A percentile compares a stretch with the other conserved stretches of the same genome.
These are phyloP conservation scores for Mustelus asterias DNA, from an alignment of 2,113 vertebrate genomes.

Conservation along the genomic window DNA sequence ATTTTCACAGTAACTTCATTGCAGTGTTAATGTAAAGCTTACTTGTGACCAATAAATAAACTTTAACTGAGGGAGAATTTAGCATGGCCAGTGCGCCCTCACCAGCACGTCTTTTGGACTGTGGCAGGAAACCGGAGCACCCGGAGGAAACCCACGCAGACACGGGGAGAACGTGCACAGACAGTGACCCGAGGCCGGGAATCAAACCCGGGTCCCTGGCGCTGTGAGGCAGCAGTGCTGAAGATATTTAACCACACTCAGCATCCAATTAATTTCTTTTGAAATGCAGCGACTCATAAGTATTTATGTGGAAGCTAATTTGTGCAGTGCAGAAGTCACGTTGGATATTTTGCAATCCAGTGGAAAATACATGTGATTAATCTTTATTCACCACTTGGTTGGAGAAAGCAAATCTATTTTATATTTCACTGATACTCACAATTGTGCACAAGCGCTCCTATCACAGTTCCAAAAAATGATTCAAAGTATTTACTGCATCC, in stretches of 20 bases:
- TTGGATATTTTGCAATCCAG: not conserved
- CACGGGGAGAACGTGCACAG: no score
- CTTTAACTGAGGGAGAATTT: no score
- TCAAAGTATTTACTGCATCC: constrained; percentile 9
- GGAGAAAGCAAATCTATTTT: not conserved
- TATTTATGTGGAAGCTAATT: not conserved
- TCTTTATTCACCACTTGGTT: not conserved
- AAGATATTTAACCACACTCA: not conserved
- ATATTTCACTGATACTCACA: not conserved
- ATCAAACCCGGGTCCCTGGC: no score
- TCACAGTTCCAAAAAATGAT: not conserved
- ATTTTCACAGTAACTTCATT: no score
- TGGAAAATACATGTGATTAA: not conserved
- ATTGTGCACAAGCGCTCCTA: not conserved
- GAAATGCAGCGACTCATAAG: not conserved
- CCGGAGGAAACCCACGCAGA: no score
- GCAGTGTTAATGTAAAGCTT: no score
- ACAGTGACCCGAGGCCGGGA: no score
- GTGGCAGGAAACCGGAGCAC: no score
- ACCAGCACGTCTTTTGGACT: no score
- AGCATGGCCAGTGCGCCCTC: no score
- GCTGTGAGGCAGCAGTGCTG: not conserved
- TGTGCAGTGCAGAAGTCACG: not conserved
- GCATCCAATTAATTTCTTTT: not conserved
- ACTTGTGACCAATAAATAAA: no score